phyloP scores from a whole-genome alignment of 2,113 vertebrate species.

The Capreolus pygargus region DNA sequence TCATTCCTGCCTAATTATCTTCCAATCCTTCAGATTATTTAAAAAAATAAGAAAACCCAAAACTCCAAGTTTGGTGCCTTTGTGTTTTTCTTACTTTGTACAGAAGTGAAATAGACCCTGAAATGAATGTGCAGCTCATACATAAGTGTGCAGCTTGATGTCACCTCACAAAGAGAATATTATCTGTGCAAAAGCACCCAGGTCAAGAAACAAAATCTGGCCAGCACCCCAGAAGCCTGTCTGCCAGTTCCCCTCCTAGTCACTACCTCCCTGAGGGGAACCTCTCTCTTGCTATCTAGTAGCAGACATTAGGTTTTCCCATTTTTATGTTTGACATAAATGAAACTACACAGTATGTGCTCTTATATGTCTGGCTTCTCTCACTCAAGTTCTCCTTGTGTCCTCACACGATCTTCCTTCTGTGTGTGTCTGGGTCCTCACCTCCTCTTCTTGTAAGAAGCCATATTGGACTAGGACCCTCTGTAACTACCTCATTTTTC shows the following conservation, averaged over 20 bases:
- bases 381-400: neutral
- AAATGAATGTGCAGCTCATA: neutral
- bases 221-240: neutral
- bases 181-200: neutral
- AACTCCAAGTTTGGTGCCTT: neutral
- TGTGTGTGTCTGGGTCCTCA: neutral
- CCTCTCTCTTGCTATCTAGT: neutral
- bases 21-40: neutral
- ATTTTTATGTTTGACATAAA: neutral
- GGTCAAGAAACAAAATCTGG: neutral
- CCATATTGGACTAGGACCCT: neutral
- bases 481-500: neutral
- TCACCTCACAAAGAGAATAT: neutral
- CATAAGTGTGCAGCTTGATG: neutral
- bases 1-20: neutral
- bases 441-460: neutral
- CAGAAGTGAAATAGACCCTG: neutral
- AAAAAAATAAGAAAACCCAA: neutral
- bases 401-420: neutral
- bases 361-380: neutral
- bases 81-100: neutral
- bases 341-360: too few relatives aligned
- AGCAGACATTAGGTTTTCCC: neutral
- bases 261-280: neutral
- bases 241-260: neutral